Conservation (phyloP, 2,888 invertebrate species). For the Mesochorus sp. region DNA sequence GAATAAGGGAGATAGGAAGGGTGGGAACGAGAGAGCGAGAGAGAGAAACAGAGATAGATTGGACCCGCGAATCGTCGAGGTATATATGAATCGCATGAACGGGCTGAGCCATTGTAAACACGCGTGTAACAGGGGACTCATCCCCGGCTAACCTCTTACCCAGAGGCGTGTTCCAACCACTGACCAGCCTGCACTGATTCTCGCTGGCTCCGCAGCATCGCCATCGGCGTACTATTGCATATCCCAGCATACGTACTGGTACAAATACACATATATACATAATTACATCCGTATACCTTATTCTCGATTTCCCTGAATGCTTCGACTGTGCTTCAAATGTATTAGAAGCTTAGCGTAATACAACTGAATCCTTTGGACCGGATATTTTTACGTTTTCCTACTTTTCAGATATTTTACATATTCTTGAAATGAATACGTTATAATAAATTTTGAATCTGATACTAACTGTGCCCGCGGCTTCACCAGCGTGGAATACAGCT, state of each 20-base stretch:
- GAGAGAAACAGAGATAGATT: too few species aligned
- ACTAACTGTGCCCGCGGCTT: too few species aligned
- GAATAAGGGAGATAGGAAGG: constrained; percentile 35
- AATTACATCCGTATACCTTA: constrained; percentile 3
- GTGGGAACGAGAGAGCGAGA: not conserved
- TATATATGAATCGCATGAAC: constrained; percentile 78
- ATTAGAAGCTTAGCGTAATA: not conserved
- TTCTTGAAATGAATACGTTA: too few species aligned
- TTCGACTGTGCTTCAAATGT: constrained; percentile 11
- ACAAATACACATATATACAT: not conserved
- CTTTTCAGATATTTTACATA: constrained; percentile 22
- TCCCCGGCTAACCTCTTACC: constrained; percentile 68
- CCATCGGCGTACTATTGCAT: constrained; percentile 5
- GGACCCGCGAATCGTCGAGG: constrained; percentile 61
- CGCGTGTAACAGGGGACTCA: constrained; percentile 78
- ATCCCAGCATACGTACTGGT: constrained; percentile 1
- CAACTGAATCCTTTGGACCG: constrained; percentile 20
- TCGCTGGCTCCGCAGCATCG: constrained; percentile 22
- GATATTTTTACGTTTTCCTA: constrained; percentile 18
- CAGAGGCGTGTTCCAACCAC: constrained; percentile 61
- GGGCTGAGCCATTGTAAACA: constrained; percentile 80
- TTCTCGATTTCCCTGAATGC: constrained; percentile 17
- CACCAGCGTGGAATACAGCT: too few species aligned
- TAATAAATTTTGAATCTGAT: too few species aligned
- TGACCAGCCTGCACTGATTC: constrained; percentile 35